phyloP scores from a whole-genome alignment of 2,113 vertebrate genomes.

The Anseranas semipalmata region DNA sequence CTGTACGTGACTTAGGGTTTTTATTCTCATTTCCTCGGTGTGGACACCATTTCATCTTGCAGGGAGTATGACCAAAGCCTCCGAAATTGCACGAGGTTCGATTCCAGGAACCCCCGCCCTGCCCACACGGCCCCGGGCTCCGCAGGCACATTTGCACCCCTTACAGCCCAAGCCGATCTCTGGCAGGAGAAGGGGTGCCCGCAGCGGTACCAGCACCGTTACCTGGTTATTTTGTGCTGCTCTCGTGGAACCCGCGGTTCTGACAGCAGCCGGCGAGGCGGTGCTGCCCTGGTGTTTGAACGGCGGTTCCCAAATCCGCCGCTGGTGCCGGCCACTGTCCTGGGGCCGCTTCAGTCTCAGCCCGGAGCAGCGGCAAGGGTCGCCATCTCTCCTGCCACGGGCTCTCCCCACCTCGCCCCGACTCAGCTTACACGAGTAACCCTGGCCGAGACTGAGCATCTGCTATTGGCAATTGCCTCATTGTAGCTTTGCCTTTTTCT shows the following conservation, averaged over 20 bases:
- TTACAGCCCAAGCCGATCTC: not conserved
- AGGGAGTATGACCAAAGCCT: not conserved
- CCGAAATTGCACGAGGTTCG: not conserved
- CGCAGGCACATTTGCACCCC: not conserved
- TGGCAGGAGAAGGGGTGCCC: not conserved
- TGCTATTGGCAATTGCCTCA: constrained; percentile 80
- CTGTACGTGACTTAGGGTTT: not conserved
- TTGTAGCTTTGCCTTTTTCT: constrained; percentile 83
- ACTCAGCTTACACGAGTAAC: constrained; percentile 13
- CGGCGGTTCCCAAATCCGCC: not conserved
- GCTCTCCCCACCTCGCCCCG: not conserved
- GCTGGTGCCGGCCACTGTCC: not conserved
- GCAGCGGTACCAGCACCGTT: constrained; percentile 3
- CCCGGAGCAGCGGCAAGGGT: not conserved
- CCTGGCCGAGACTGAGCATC: constrained; percentile 71
- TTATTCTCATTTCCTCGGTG: not conserved
- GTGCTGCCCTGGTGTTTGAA: not conserved
- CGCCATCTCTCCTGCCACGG: not conserved
- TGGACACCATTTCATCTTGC: not conserved
- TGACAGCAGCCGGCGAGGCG: not conserved
- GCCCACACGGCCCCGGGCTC: not conserved
- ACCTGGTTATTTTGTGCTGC: not conserved
- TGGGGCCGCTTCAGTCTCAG: constrained; percentile 10
- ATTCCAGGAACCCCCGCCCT: not conserved
- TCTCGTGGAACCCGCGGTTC: not conserved